A percentile compares a stretch with the other conserved stretches of the same genome.
Conservation (phyloP, 1,140 invertebrate genomes). For the Conus betulinus region DNA sequence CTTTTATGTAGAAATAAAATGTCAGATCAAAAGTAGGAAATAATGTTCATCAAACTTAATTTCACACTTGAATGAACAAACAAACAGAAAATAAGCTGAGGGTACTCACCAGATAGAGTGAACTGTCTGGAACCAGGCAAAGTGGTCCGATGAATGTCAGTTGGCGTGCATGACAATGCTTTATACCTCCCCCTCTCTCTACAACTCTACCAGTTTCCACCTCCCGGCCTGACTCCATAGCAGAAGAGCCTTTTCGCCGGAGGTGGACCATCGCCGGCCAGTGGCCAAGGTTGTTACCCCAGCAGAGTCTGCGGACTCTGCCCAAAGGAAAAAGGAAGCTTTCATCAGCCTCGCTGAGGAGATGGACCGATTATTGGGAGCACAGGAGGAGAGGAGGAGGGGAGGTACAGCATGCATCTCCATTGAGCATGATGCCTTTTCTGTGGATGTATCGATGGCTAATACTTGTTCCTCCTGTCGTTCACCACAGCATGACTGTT, state of each 20-base stretch:
- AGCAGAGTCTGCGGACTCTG: conserved; percentile 41
- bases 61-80: not conserved
- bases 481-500: not conserved
- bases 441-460: conserved; percentile 1
- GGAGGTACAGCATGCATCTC: conserved; percentile 21
- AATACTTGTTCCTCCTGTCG: not conserved
- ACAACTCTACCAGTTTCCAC: conserved; percentile 28
- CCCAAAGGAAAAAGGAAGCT: conserved; percentile 58
- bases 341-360: conserved; percentile 63
- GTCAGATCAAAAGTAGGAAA: not conserved
- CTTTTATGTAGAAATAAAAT: too few species aligned
- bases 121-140: not conserved
- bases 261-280: conserved; percentile 56
- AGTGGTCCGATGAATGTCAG: not conserved
- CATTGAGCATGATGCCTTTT: not conserved
- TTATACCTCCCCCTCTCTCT: conserved; percentile 16
- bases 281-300: conserved; percentile 47
- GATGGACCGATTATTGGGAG: conserved; percentile 60
- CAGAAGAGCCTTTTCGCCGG: conserved; percentile 53
- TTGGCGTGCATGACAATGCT: not conserved
- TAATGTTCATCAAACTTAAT: not conserved
- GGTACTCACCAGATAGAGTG: too few species aligned
- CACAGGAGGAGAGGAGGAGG: conserved; percentile 44
- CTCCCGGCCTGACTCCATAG: conserved; percentile 38
- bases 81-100: not conserved